A percentile compares a stretch with the other conserved stretches of the same genome.
Conservation (phyloP, 2,797 vertebrate genomes). For the Pangasius sanitwongsei region DNA sequence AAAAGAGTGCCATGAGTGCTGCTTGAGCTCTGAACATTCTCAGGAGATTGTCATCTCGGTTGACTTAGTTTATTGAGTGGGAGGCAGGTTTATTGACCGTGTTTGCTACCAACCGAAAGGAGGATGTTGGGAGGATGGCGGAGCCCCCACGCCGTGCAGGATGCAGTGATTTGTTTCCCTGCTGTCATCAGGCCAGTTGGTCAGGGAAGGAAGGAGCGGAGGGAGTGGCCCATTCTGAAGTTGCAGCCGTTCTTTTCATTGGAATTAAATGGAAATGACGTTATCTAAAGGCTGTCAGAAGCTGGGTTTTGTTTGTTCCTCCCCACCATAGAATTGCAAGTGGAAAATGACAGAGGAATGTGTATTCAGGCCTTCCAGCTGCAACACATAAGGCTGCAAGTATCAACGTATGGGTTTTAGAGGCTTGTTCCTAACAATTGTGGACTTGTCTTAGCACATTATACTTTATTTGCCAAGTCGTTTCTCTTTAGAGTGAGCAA, state of each 20-base stretch:
- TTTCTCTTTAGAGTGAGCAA: slow-evolving; percentile 44
- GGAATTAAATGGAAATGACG: slow-evolving; percentile 10
- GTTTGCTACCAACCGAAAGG: not conserved
- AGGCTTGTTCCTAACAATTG: slow-evolving; percentile 52
- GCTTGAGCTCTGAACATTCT: not conserved
- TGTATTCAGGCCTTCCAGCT: slow-evolving; percentile 40
- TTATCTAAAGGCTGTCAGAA: not conserved
- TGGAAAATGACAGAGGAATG: slow-evolving; percentile 15
- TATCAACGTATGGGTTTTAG: slow-evolving; percentile 44
- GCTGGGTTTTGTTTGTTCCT: slow-evolving; percentile 24
- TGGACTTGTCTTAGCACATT: slow-evolving; percentile 65
- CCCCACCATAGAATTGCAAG: slow-evolving; percentile 4
- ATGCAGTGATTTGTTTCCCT: slow-evolving; percentile 46
- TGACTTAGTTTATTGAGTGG: not conserved
- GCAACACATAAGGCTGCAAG: slow-evolving; percentile 53
- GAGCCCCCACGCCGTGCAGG: slow-evolving; percentile 24
- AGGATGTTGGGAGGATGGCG: slow-evolving; percentile 16
- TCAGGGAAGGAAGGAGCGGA: slow-evolving; percentile 42
- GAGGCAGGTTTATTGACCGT: not conserved
- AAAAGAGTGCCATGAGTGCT: not conserved
- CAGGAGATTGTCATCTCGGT: not conserved
- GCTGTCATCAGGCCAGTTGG: slow-evolving; percentile 37
- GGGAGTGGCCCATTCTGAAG: slow-evolving; percentile 14
- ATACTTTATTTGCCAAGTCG: slow-evolving; percentile 49
- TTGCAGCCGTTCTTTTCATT: not conserved